Evolutionary conservation across 2,113 vertebrate genomes (phyloP).

Genomic region (Enhydra lutris): DNA sequence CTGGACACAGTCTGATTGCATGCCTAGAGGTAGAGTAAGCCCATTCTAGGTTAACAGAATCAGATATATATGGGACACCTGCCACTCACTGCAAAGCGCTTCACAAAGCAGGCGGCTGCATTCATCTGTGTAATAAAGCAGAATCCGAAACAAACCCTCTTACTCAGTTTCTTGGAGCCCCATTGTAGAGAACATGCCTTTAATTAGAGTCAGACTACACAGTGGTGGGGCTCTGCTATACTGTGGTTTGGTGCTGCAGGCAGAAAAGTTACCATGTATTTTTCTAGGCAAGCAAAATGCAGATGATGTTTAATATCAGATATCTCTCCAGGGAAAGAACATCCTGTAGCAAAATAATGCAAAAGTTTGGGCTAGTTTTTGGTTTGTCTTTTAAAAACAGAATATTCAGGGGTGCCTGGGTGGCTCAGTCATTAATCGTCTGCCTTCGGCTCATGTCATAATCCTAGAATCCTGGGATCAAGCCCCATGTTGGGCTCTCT

Average conservation of each 20-base stretch:
- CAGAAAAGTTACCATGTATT: conserved; percentile 1
- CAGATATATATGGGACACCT: neutral
- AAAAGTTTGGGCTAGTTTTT: conserved; percentile 26
- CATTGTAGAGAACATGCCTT: neutral
- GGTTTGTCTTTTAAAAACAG: conserved; percentile 38
- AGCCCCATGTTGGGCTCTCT: too few species aligned
- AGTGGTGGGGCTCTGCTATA: neutral
- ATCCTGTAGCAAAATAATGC: conserved; percentile 8
- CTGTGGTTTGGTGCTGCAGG: neutral
- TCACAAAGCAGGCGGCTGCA: neutral
- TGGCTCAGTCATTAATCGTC: too few species aligned
- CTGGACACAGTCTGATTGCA: neutral
- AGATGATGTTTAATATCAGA: conserved; percentile 40
- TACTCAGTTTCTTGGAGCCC: neutral
- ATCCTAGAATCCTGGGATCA: too few species aligned
- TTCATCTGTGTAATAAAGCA: conserved; percentile 21
- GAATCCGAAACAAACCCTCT: conserved; percentile 8
- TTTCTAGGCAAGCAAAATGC: conserved; percentile 52
- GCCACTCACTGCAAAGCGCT: conserved; percentile 6
- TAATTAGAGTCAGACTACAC: conserved; percentile 48
- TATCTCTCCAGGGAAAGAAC: conserved; percentile 12
- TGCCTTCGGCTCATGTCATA: too few species aligned
- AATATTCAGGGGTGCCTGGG: neutral
- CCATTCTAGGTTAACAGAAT: neutral
- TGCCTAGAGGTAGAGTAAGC: neutral